These are phyloP conservation scores for Andricus quercusramuli DNA, from an alignment of 2,888 invertebrate species.

Conservation along the genomic window DNA sequence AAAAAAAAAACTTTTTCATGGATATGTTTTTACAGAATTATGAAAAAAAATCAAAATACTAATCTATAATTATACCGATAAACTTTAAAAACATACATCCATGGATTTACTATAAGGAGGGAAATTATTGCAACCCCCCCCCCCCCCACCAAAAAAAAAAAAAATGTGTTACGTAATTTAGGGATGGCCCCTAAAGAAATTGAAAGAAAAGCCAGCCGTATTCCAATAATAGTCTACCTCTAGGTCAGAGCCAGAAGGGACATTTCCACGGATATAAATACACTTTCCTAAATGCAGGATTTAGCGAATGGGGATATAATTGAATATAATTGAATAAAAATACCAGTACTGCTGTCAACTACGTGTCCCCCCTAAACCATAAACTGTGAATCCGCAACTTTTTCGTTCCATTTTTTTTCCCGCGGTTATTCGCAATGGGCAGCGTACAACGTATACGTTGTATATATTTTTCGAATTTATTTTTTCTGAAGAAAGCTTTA, in stretches of 20 bases:
- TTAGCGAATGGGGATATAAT: not conserved
- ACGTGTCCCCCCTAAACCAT: not conserved
- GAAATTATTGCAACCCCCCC: too few species aligned
- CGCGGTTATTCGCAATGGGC: not conserved
- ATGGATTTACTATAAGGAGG: too few species aligned
- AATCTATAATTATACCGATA: too few species aligned
- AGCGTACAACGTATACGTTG: not conserved
- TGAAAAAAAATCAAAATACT: too few species aligned
- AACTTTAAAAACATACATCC: too few species aligned
- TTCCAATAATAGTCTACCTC: too few species aligned
- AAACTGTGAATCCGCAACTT: slow-evolving; percentile 12
- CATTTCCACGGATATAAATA: not conserved
- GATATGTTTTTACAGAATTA: too few species aligned
- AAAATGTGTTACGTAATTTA: too few species aligned
- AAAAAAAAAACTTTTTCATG: not conserved
- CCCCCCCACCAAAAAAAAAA: too few species aligned
- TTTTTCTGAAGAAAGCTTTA: slow-evolving; percentile 25
- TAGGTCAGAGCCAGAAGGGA: not conserved
- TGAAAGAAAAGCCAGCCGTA: too few species aligned
- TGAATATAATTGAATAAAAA: not conserved
- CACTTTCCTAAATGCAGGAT: not conserved
- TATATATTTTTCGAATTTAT: slow-evolving; percentile 17
- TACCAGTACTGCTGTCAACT: not conserved
- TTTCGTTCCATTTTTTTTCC: slow-evolving; percentile 2
- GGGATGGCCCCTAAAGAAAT: too few species aligned